Evolutionary conservation across 2,113 vertebrate species (phyloP).

Genomic region (Forbesichthys papilliferus): DNA sequence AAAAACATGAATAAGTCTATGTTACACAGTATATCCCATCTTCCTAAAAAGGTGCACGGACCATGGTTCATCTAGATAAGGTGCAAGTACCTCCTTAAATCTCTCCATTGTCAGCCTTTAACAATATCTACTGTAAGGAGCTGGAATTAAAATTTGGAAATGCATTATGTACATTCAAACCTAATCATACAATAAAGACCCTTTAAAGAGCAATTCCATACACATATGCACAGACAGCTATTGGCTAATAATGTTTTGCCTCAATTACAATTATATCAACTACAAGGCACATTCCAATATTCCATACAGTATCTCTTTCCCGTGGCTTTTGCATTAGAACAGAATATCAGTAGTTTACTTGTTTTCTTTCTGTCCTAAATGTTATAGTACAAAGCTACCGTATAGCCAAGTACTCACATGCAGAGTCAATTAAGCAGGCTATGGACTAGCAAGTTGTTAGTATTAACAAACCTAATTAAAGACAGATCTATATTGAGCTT

Average conservation of each 20-base stretch:
- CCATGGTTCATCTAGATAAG: constrained; percentile 76
- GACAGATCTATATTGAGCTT: background rate
- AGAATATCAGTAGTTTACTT: constrained; percentile 17
- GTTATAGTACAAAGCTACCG: constrained; percentile 12
- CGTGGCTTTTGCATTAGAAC: constrained; percentile 20
- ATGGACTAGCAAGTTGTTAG: background rate
- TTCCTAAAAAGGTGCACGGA: constrained; percentile 72
- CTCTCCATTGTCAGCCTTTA: background rate
- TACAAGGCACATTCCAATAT: constrained; percentile 65
- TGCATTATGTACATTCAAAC: constrained; percentile 40
- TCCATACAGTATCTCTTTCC: constrained; percentile 18
- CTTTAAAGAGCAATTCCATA: constrained; percentile 41
- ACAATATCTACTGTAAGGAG: constrained; percentile 43
- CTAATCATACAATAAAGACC: constrained; percentile 37
- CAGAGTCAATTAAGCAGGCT: background rate
- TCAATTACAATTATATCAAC: constrained; percentile 19
- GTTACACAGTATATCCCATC: constrained; percentile 38
- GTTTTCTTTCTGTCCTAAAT: constrained; percentile 11
- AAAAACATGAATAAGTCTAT: background rate
- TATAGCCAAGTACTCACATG: constrained; percentile 6
- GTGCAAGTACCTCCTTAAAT: constrained; percentile 64
- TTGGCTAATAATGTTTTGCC: constrained; percentile 37
- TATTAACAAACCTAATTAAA: constrained; percentile 31
- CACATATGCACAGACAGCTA: constrained; percentile 32
- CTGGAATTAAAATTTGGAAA: constrained; percentile 41